Conservation (phyloP, 2,888 invertebrate genomes). For the Sipunculus nudus region DNA sequence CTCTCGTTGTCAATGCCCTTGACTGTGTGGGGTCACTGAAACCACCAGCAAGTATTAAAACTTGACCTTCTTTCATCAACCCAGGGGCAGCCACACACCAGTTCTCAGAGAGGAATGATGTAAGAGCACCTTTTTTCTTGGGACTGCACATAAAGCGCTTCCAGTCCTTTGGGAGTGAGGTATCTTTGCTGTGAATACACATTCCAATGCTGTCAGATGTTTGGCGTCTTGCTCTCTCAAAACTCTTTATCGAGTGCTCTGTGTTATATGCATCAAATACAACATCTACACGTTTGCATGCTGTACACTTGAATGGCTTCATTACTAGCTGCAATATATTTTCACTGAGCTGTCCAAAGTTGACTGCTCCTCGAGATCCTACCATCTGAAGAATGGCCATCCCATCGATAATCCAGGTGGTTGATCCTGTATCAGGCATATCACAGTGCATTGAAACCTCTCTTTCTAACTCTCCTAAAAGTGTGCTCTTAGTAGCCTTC, state of each 20-base stretch:
- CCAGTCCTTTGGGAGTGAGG: constrained; percentile 14
- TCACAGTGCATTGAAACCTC: not conserved
- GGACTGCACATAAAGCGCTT: constrained; percentile 7
- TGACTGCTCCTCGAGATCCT: not conserved
- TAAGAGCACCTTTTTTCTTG: constrained; percentile 10
- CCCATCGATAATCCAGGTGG: constrained; percentile 6
- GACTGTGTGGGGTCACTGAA: not conserved
- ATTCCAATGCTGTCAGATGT: not conserved
- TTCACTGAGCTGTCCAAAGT: constrained; percentile 10
- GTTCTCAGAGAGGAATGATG: not conserved
- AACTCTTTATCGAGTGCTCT: constrained; percentile 4
- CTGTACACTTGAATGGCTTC: not conserved
- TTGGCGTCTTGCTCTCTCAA: constrained; percentile 7
- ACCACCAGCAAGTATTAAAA: not conserved
- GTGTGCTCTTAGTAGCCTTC: not conserved
- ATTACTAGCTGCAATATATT: not conserved
- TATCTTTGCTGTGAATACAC: not conserved
- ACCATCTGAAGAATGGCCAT: constrained; percentile 12
- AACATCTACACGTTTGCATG: constrained; percentile 6
- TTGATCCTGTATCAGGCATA: not conserved
- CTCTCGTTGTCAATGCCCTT: not conserved
- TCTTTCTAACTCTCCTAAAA: constrained; percentile 1
- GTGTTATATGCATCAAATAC: constrained; percentile 12
- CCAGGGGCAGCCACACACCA: not conserved
- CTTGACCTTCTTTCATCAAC: not conserved